Conservation (phyloP, 2,113 vertebrate genomes). For the Rhinolophus sinicus region DNA sequence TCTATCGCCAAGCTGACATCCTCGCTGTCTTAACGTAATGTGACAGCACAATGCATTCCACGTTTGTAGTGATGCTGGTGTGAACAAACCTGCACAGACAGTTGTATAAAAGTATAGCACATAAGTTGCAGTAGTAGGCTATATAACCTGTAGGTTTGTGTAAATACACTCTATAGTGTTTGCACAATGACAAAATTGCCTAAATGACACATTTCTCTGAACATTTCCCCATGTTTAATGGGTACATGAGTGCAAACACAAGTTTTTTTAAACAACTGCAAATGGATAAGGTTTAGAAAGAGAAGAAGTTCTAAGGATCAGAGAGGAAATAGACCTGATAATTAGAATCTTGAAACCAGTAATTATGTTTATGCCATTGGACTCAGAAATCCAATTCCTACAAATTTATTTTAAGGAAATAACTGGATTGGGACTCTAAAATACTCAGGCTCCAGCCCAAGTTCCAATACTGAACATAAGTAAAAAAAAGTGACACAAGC, state of each 20-base stretch:
- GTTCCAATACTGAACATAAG: background rate
- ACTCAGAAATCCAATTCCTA: background rate
- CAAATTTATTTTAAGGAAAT: conserved; percentile 48
- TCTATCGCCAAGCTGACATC: background rate
- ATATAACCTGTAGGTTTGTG: background rate
- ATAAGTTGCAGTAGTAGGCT: background rate
- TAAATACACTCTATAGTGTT: background rate
- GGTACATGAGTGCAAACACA: background rate
- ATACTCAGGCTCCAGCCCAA: background rate
- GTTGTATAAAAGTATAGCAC: background rate
- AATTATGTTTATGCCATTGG: background rate
- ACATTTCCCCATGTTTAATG: background rate
- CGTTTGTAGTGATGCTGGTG: background rate
- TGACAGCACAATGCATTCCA: background rate
- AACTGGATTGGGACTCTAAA: background rate
- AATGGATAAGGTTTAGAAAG: background rate
- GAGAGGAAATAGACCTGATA: background rate
- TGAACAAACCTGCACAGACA: background rate
- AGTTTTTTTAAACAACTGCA: background rate
- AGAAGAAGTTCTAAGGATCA: background rate
- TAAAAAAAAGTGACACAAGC: background rate
- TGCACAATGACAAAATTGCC: background rate
- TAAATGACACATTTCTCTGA: background rate
- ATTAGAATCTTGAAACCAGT: background rate
- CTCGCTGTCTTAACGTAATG: background rate